Conservation (phyloP, 1,140 invertebrate genomes). For the Grapholita molesta region DNA sequence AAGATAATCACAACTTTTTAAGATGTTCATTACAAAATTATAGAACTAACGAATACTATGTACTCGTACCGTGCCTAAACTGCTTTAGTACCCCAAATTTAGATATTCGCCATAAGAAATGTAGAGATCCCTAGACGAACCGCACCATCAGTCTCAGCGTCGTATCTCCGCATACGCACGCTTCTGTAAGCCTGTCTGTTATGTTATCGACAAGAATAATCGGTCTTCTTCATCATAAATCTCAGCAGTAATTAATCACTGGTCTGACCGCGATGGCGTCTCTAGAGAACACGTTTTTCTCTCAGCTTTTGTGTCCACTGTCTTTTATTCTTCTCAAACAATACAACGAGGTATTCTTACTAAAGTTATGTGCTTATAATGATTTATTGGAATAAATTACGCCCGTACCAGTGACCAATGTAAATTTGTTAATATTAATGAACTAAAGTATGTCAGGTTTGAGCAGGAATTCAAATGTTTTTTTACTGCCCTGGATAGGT, state of each 20-base stretch:
- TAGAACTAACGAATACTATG: no score
- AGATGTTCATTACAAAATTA: no score
- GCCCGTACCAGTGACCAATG: background rate
- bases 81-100: no score
- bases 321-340: conserved; percentile 27
- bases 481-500: conserved; percentile 10
- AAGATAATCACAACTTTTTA: no score
- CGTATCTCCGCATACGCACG: conserved; percentile 1
- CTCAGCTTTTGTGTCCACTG: conserved; percentile 34
- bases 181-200: conserved; percentile 1
- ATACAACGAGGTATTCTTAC: conserved; percentile 26
- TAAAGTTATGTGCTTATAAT: conserved; percentile 28
- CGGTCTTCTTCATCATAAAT: conserved; percentile 57
- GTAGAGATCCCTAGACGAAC: background rate
- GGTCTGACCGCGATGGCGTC: conserved; percentile 42
- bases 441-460: no score
- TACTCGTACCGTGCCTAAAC: no score
- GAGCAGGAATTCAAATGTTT: no score
- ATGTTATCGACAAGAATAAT: conserved; percentile 53
- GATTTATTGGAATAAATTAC: conserved; percentile 10
- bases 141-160: background rate
- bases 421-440: no score
- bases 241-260: conserved; percentile 58
- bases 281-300: conserved; percentile 46
- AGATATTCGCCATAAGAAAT: no score